A percentile compares a stretch with the other conserved stretches of the same genome.
phyloP scores from a whole-genome alignment of 2,888 invertebrate genomes.

The Chalcis sispes region DNA sequence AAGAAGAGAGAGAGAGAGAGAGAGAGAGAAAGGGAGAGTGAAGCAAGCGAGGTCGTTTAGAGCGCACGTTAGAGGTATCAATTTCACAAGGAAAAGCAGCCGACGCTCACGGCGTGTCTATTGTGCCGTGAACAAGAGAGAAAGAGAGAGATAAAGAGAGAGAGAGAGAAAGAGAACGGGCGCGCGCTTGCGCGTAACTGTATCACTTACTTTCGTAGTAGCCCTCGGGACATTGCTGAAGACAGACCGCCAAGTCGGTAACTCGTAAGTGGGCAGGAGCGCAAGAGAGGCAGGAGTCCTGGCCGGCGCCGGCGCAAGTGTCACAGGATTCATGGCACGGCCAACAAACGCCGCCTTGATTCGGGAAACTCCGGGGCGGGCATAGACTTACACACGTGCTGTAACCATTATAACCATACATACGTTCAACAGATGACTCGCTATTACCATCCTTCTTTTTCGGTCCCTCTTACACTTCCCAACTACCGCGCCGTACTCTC shows the following conservation, averaged over 20 bases:
- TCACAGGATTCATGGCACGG: slow-evolving; percentile 93
- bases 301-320: slow-evolving; percentile 91
- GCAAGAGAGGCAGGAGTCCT: slow-evolving; percentile 90
- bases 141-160: too few species aligned
- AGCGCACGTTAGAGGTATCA: slow-evolving; percentile 16
- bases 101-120: neutral
- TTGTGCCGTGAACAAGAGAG: too few species aligned
- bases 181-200: neutral
- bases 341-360: slow-evolving; percentile 88
- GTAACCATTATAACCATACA: slow-evolving; percentile 60
- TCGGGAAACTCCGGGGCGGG: slow-evolving; percentile 89
- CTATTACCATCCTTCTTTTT: too few species aligned
- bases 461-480: too few species aligned
- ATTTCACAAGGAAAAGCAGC: slow-evolving; percentile 20
- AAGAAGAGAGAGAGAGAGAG: neutral
- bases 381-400: slow-evolving; percentile 91
- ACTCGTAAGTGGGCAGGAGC: slow-evolving; percentile 90
- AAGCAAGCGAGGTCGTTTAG: neutral
- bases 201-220: slow-evolving; percentile 86
- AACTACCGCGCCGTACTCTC: too few species aligned
- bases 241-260: slow-evolving; percentile 89
- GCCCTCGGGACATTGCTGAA: slow-evolving; percentile 92
- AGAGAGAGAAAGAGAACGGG: neutral
- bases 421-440: slow-evolving; percentile 23
- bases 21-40: slow-evolving; percentile 5